These are phyloP conservation scores for Balearica regulorum DNA, from an alignment of 2,797 vertebrate species.

Conservation along the genomic window DNA sequence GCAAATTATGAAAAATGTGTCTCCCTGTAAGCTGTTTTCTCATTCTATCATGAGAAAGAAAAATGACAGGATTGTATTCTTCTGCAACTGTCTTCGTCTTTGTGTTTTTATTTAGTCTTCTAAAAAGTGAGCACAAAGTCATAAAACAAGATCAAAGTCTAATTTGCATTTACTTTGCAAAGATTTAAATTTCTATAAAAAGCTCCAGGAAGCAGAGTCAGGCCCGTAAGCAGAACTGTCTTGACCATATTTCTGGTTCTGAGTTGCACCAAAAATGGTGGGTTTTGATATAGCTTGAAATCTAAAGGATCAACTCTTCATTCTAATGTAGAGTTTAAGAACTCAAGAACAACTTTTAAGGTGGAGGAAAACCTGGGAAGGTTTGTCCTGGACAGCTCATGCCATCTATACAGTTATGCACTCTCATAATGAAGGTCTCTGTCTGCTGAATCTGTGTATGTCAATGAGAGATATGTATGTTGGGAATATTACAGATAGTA, in stretches of 20 bases:
- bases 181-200: background rate
- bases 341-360: background rate
- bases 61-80: background rate
- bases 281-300: background rate
- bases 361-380: background rate
- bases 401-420: background rate
- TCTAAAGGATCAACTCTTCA: background rate
- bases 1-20: background rate
- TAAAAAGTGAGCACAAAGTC: background rate
- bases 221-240: background rate
- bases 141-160: background rate
- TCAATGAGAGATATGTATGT: background rate
- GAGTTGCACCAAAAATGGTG: background rate
- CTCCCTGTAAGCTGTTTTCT: background rate
- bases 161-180: background rate
- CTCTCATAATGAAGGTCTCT: background rate
- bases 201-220: background rate
- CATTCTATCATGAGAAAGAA: background rate
- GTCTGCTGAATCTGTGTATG: background rate
- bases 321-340: background rate
- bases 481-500: background rate
- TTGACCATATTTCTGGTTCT: background rate
- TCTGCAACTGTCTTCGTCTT: background rate
- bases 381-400: background rate
- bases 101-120: background rate